Evolutionary conservation across 2,797 vertebrate genomes (phyloP), one percentile per base, ranked within the genome.

Genomic region (Pseudochromis fuscus): DNA sequence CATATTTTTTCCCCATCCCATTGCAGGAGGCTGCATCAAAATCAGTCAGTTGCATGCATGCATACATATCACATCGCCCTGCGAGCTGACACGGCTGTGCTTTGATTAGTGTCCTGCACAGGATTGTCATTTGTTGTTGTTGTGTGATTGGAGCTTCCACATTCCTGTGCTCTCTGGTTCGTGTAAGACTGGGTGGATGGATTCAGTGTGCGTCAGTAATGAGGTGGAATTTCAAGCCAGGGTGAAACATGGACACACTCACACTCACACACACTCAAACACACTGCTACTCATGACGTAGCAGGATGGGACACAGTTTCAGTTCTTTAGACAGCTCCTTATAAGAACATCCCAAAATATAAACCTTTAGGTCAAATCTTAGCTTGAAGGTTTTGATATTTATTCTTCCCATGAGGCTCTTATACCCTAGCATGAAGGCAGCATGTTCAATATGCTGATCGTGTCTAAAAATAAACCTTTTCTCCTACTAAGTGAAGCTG

Each of bases 141-240:
- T 67, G 30, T 40, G 38, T 35, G 62, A 65, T 76, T 68, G 69
- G 45, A 18, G 23, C 65, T 28, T 78, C 73, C 68, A 72, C 91
- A 90, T 93, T 92, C 88, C 88, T 87, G 71, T 67, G 78, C 79
- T 82, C 69, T 72, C 38, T 77, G 70, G 48, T 74, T 86, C n/a
- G 48, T 84, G 75, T 44, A 71, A 66, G 75, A 67, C 67, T 1
- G 31, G 61, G 55, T 21, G 57, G 55, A 73, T 67, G 69, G 75
- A 81, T 59, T 85, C 77, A 45, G 69, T 72, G 74, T 71, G 86
- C 31, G 37, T 87, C 86, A 78, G 79, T 91, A 91, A 91, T 90
- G 89, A 86, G 84, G 62, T 77, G 83, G 85, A 84, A 88, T 91
- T 89, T 87, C 80, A 78, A 64, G 81, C 69, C 35, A 33, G 57